Percentiles rank a stretch among this genome's conserved stretches.
These are phyloP conservation scores for Trachops cirrhosus DNA, from an alignment of 2,797 vertebrate genomes.

Conservation along the genomic window DNA sequence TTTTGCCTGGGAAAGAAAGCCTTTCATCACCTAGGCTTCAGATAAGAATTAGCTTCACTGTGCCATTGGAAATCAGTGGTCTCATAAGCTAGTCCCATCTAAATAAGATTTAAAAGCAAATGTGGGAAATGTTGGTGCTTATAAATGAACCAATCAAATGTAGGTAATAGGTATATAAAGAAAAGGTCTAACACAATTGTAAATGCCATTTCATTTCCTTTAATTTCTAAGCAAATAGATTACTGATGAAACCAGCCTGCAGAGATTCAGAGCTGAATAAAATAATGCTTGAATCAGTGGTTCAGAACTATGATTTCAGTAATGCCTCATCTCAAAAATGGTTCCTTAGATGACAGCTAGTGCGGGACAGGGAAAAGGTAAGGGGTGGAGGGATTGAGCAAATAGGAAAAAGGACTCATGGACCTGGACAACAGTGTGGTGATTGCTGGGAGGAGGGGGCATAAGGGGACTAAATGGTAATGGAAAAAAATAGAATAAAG, in stretches of 20 bases:
- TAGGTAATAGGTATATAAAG: conserved; percentile 4
- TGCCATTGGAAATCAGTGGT: conserved; percentile 16
- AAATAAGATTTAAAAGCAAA: conserved; percentile 40
- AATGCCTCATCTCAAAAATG: conserved; percentile 19
- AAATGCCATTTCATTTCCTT: conserved; percentile 42
- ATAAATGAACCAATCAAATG: conserved; percentile 44
- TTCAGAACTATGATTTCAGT: conserved; percentile 31
- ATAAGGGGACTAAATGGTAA: no score
- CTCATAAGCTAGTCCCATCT: conserved; percentile 2
- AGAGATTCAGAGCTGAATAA: conserved; percentile 20
- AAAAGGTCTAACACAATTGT: conserved; percentile 30
- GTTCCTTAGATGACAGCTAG: neutral
- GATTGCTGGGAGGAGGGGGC: no score
- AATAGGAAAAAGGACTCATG: no score
- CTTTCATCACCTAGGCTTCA: conserved; percentile 36
- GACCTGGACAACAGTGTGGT: no score
- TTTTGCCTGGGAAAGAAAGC: conserved; percentile 42
- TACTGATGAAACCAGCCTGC: neutral
- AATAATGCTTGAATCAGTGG: conserved; percentile 38
- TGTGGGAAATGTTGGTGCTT: conserved; percentile 29
- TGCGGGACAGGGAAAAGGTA: no score
- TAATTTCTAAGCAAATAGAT: conserved; percentile 35
- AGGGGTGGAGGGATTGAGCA: no score
- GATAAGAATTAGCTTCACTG: conserved; percentile 16
- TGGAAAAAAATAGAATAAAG: no score